Evolutionary conservation across 2,113 vertebrate species (phyloP).

Genomic region (Oryzias celebensis): DNA sequence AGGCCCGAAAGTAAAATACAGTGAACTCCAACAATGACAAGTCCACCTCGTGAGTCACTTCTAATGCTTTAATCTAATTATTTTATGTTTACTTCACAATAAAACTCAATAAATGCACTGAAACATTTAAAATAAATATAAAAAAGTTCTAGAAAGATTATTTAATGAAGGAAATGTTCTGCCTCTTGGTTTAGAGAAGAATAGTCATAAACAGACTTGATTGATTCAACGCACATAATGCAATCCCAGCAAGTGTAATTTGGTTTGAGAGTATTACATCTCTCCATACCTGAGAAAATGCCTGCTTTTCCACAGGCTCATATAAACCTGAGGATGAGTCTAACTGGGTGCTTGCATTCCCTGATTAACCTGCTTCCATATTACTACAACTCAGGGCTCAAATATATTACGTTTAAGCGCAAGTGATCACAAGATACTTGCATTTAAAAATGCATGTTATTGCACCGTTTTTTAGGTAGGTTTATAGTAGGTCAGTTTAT

Average conservation of each 20-base stretch:
- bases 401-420: slow-evolving; percentile 6
- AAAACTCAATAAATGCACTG: neutral
- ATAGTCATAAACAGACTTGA: slow-evolving; percentile 56
- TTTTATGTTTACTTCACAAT: slow-evolving; percentile 1
- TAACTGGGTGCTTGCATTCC: slow-evolving; percentile 39
- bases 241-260: slow-evolving; percentile 62
- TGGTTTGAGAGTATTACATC: slow-evolving; percentile 64
- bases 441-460: too few species aligned
- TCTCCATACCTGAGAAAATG: slow-evolving; percentile 61
- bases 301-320: slow-evolving; percentile 42
- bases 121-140: neutral
- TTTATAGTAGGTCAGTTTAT: too few species aligned
- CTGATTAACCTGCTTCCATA: slow-evolving; percentile 45
- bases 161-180: slow-evolving; percentile 34
- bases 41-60: too few species aligned
- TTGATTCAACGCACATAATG: slow-evolving; percentile 63
- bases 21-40: too few species aligned
- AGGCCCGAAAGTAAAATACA: neutral
- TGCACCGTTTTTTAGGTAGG: too few species aligned
- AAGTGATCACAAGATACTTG: slow-evolving; percentile 2
- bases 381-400: slow-evolving; percentile 19
- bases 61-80: neutral
- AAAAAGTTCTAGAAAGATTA: slow-evolving; percentile 27
- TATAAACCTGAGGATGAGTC: slow-evolving; percentile 46
- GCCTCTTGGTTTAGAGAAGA: slow-evolving; percentile 54